A percentile compares a stretch with the other conserved stretches of the same genome.
phyloP scores from a whole-genome alignment of 2,113 vertebrate species.

The Calidris pugnax region DNA sequence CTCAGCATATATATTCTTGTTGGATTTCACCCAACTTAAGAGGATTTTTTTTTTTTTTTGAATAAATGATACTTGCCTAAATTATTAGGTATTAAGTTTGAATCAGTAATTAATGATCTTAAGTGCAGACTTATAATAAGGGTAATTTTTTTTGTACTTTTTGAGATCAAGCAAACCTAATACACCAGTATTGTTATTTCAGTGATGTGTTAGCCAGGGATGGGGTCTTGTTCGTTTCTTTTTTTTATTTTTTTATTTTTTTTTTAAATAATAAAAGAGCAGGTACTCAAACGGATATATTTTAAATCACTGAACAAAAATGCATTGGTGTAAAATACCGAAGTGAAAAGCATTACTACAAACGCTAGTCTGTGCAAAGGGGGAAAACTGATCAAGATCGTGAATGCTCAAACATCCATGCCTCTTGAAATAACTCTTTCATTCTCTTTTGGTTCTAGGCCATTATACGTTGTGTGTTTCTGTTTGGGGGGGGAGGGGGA shows the following conservation, averaged over 20 bases:
- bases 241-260: background rate
- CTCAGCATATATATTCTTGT: conserved; percentile 80
- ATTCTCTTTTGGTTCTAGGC: conserved; percentile 74
- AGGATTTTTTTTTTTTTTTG: conserved; percentile 76
- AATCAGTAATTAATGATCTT: conserved; percentile 73
- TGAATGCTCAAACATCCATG: conserved; percentile 71
- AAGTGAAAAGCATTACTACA: conserved; percentile 85
- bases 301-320: conserved; percentile 76
- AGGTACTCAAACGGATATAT: conserved; percentile 73
- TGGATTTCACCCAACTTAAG: conserved; percentile 90
- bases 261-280: conserved; percentile 44
- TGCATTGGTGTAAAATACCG: conserved; percentile 66
- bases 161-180: conserved; percentile 66
- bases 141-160: conserved; percentile 71
- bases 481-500: conserved; percentile 48
- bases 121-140: conserved; percentile 62
- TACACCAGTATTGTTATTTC: conserved; percentile 81
- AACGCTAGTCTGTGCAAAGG: conserved; percentile 65
- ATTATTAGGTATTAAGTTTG: conserved; percentile 81
- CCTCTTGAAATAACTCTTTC: conserved; percentile 73
- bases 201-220: conserved; percentile 59
- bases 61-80: conserved; percentile 79
- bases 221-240: conserved; percentile 5
- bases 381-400: conserved; percentile 52
- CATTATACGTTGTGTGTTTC: conserved; percentile 69